Conservation (phyloP, 2,888 invertebrate genomes). For the Apamea epomidion region DNA sequence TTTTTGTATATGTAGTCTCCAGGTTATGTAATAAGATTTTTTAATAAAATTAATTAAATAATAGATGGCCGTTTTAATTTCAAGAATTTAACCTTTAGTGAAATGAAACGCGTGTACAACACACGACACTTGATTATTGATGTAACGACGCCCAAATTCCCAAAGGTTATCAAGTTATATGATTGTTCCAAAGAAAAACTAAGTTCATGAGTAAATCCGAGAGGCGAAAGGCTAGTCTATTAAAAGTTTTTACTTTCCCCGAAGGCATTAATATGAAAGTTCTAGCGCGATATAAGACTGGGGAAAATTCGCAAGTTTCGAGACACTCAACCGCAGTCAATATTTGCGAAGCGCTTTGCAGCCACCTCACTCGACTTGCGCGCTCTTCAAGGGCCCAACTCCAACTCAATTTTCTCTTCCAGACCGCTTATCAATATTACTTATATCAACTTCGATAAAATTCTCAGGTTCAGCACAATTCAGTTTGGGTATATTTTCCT, state of each 20-base stretch:
- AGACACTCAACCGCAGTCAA: constrained; percentile 76
- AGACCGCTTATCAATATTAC: constrained; percentile 78
- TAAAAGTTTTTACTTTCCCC: constrained; percentile 69
- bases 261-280: constrained; percentile 68
- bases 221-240: constrained; percentile 63
- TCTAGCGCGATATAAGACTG: constrained; percentile 67
- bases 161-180: constrained; percentile 41
- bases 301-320: constrained; percentile 73
- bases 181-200: constrained; percentile 57
- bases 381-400: constrained; percentile 70
- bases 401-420: constrained; percentile 78
- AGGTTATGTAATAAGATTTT: constrained; percentile 64
- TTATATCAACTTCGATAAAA: constrained; percentile 74
- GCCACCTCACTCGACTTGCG: constrained; percentile 74
- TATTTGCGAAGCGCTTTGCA: constrained; percentile 78
- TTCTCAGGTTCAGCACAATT: constrained; percentile 63
- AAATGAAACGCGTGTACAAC: not conserved
- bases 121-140: not conserved
- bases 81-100: not conserved
- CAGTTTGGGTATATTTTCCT: constrained; percentile 56
- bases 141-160: constrained; percentile 25
- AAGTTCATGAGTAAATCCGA: constrained; percentile 57
- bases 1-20: constrained; percentile 60
- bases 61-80: constrained; percentile 21
- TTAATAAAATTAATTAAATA: constrained; percentile 58